Conservation (phyloP, 2,797 vertebrate genomes). For the Linurgus olivaceus region DNA sequence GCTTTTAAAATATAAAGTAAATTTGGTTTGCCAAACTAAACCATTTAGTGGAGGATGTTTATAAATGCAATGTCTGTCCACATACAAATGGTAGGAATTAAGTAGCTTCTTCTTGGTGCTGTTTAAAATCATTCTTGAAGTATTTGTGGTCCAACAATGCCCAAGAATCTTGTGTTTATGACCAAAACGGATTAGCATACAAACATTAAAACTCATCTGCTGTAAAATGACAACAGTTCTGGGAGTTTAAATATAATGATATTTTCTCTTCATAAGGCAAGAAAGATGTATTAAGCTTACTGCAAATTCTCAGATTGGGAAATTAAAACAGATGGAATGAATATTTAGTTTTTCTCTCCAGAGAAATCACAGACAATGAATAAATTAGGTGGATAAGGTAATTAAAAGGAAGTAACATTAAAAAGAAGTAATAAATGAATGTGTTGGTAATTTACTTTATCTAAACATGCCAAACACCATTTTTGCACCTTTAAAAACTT, state of each 20-base stretch:
- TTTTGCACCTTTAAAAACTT: background rate
- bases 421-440: background rate
- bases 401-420: conserved; percentile 16
- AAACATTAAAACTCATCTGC: conserved; percentile 55
- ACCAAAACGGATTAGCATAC: conserved; percentile 30
- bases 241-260: conserved; percentile 39
- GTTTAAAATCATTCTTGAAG: background rate
- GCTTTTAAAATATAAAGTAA: background rate
- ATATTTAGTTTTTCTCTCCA: conserved; percentile 49
- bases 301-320: conserved; percentile 39
- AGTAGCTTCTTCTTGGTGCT: background rate
- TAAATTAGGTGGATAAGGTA: background rate
- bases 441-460: background rate
- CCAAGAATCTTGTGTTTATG: background rate
- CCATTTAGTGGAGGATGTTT: background rate
- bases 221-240: conserved; percentile 53
- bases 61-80: background rate
- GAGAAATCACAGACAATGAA: conserved; percentile 20
- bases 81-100: background rate
- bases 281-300: conserved; percentile 15
- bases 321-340: conserved; percentile 57
- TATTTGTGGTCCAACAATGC: background rate
- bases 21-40: background rate
- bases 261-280: conserved; percentile 55
- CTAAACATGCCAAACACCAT: background rate